Base-by-base conservation (phyloP, 2,113 vertebrate genomes). In the Oplegnathus fasciatus region DNA sequence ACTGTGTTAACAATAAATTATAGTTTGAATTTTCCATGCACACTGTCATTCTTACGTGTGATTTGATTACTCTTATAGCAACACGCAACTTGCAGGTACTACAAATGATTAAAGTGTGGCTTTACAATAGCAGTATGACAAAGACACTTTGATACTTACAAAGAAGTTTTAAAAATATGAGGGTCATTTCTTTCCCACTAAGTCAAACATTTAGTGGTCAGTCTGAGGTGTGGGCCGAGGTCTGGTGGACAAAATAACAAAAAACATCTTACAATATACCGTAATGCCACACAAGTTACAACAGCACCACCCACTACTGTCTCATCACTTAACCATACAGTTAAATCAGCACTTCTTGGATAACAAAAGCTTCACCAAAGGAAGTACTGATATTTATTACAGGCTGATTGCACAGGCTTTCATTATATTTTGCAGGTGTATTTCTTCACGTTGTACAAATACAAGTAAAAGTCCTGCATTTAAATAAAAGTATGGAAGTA, bases 1-100 rank as follows among this genome's bases (percentile, higher is more conserved):
- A 71, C 4, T 55, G 26, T 67, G 30, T 24, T 58, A 24, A 48
- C 13, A 75, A 74, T 80, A 76, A 85, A 69, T 7, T 11, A 3
- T 37, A 9, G 0, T 62, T 22, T 55, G 6, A 13, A 46, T 61
- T 48, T 67, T 68, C 26, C 6, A 54, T 77, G 3, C 24, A 24
- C 20, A 46, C n/a, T 70, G 46, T 81, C 26, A 32, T 68, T 42
- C 4, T 52, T 28, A 58, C 50, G 3, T 37, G 4, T 71, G 22
- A 50, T 67, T 14, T 20, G 13, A 58, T 66, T 24, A 40, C 9
- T 67, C 14, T 44, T 18, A 66, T 4, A 28, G 40, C 40, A 42
- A n/a, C n/a, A 61, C 40, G 28, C 14, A 64, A 30, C 11, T 48
- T 37, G 28, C 22, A 18, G 26, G 15, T n/a, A 28, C 22, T 50